phyloP scores from a whole-genome alignment of 1,140 invertebrate species.

The Trichonephila clavipes region DNA sequence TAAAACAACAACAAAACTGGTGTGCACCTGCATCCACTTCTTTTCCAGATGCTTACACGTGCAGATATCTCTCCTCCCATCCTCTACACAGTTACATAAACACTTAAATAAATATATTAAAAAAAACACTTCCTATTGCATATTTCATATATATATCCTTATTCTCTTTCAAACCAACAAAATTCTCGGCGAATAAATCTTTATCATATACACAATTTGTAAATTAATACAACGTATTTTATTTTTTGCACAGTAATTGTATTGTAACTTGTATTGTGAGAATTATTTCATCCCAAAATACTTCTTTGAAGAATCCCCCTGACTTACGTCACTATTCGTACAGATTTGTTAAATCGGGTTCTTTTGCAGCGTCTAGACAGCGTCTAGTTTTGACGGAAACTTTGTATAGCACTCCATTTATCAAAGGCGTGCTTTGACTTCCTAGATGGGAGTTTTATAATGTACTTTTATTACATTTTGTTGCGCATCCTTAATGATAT shows the following conservation, averaged over 20 bases:
- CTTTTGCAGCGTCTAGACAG: neutral
- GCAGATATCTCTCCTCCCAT: too few species aligned
- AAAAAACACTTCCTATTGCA: too few species aligned
- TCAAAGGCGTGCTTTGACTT: slow-evolving; percentile 8
- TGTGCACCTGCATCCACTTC: too few species aligned
- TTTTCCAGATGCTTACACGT: too few species aligned
- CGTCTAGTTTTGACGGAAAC: neutral
- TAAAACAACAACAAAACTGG: too few species aligned
- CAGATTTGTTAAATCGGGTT: neutral
- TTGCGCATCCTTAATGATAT: neutral
- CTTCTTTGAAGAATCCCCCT: neutral
- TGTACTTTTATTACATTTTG: slow-evolving; percentile 1
- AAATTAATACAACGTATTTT: neutral
- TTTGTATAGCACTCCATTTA: slow-evolving; percentile 17
- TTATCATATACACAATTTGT: neutral
- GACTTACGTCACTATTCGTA: neutral
- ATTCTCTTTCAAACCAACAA: too few species aligned
- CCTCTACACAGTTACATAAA: too few species aligned
- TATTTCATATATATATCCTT: too few species aligned
- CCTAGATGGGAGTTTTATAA: neutral
- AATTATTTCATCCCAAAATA: neutral
- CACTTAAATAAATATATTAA: too few species aligned
- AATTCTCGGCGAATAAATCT: too few species aligned
- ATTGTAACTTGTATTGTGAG: neutral
- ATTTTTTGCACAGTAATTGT: neutral